Conservation (phyloP, 2,113 vertebrate species). For the Gallinago media region DNA sequence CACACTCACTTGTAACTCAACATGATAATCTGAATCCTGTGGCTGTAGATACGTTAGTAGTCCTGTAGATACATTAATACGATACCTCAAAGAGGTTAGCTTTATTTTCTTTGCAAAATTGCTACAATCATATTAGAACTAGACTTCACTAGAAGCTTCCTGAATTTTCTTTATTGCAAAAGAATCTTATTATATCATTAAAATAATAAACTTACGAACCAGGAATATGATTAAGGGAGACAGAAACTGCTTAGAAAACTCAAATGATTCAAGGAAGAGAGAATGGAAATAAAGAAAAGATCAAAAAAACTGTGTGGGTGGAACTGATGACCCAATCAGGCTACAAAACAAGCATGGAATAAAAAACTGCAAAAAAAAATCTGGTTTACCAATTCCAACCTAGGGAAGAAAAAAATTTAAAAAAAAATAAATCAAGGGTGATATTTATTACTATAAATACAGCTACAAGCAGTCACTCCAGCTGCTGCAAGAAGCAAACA, state of each 20-base stretch:
- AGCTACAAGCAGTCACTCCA: neutral
- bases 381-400: neutral
- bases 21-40: neutral
- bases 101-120: neutral
- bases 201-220: neutral
- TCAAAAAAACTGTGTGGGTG: neutral
- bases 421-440: neutral
- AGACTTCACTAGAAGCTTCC: neutral
- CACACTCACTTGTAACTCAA: neutral
- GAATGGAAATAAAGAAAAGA: neutral
- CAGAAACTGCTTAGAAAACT: neutral
- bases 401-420: neutral
- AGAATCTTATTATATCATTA: neutral
- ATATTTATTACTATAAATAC: neutral
- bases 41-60: neutral
- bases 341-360: constrained; percentile 1
- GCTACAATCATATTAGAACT: neutral
- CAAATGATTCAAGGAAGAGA: neutral
- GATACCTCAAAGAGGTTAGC: neutral
- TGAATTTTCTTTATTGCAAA: neutral
- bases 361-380: neutral
- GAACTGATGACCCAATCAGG: constrained; percentile 18
- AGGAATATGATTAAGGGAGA: neutral
- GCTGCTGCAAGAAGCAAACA: neutral
- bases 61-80: neutral